Evolutionary conservation across 2,113 vertebrate species (phyloP).

Genomic region (Oreamnos americanus): DNA sequence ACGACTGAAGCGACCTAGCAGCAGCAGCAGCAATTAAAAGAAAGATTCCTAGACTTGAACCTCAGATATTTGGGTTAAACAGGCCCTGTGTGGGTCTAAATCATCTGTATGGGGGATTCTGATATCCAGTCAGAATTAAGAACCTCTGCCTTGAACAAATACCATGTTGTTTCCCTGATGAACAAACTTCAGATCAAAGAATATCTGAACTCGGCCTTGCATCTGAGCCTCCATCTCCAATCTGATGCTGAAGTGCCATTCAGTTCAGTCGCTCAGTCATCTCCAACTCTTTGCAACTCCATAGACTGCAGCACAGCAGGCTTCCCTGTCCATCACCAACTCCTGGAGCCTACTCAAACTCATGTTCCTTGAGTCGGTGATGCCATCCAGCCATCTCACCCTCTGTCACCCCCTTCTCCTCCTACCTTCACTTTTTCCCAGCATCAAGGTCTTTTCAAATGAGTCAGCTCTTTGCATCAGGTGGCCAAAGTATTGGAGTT

Average conservation of each 20-base stretch:
- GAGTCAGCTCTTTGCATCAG: background rate
- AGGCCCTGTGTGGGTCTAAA: background rate
- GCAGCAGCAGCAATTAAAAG: background rate
- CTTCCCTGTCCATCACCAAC: background rate
- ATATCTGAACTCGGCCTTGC: background rate
- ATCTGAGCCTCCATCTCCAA: background rate
- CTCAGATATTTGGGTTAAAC: background rate
- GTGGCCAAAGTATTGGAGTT: background rate
- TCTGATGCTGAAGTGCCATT: background rate
- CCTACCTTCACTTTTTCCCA: background rate
- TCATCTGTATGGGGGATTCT: background rate
- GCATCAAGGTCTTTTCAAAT: background rate
- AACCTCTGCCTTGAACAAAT: background rate
- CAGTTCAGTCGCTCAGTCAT: rapidly evolving
- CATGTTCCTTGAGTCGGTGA: background rate
- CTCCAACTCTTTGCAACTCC: background rate
- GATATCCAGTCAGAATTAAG: background rate
- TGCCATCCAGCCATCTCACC: background rate
- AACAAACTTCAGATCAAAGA: background rate
- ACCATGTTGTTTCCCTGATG: background rate
- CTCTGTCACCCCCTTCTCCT: background rate
- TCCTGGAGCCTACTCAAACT: background rate
- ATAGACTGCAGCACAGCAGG: background rate
- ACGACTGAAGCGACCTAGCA: too few species aligned
- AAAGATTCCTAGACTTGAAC: background rate